Percentiles rank a stretch among this genome's conserved stretches.
These are phyloP conservation scores for Spodoptera exigua DNA, from an alignment of 2,888 invertebrate species.

Conservation along the genomic window DNA sequence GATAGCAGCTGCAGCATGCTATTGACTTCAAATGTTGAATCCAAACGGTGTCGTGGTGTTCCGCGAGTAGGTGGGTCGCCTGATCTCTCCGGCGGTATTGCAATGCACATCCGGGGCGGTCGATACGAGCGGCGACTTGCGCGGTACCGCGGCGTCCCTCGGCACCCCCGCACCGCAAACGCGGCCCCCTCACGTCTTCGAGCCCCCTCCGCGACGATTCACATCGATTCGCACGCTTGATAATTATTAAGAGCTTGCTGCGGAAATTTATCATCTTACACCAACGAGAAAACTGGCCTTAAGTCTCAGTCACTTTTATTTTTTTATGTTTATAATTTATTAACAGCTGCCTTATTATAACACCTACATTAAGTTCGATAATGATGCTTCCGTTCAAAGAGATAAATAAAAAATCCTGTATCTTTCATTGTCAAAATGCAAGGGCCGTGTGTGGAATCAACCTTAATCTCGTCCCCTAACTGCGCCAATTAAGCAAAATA, in stretches of 20 bases:
- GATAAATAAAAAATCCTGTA: too few relatives aligned
- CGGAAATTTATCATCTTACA: conserved; percentile 62
- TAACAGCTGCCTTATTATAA: too few relatives aligned
- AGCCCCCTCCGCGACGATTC: conserved; percentile 74
- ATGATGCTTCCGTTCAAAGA: too few relatives aligned
- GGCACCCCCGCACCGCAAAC: conserved; percentile 68
- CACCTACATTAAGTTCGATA: too few relatives aligned
- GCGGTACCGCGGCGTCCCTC: conserved; percentile 79
- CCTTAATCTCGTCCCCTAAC: too few relatives aligned
- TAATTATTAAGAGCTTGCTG: conserved; percentile 73
- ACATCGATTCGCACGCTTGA: conserved; percentile 84
- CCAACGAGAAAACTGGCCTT: conserved; percentile 51
- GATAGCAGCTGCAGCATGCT: conserved; percentile 37
- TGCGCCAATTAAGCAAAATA: too few relatives aligned
- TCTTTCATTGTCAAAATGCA: too few relatives aligned
- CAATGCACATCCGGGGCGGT: conserved; percentile 88
- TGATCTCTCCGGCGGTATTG: conserved; percentile 81
- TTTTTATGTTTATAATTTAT: not conserved
- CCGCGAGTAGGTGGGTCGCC: conserved; percentile 76
- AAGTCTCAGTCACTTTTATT: conserved; percentile 1
- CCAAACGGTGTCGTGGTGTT: conserved; percentile 66
- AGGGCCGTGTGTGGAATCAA: too few relatives aligned
- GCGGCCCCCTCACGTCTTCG: conserved; percentile 70
- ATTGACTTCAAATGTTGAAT: conserved; percentile 56
- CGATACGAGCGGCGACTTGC: conserved; percentile 87